These are phyloP conservation scores for Tachina lurida DNA, from an alignment of 2,888 invertebrate species.

Conservation along the genomic window DNA sequence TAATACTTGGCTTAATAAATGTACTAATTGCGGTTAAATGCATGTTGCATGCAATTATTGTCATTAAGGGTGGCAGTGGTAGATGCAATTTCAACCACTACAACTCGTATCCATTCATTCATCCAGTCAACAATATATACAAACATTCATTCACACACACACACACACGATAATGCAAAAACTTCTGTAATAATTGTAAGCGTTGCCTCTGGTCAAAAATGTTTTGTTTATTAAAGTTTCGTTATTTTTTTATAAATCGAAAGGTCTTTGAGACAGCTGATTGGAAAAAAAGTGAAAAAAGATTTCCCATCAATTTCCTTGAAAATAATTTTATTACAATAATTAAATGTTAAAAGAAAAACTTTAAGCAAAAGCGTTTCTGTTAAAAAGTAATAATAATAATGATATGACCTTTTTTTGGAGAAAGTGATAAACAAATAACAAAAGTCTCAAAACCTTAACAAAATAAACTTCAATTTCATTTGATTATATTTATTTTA, in stretches of 20 bases:
- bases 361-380: too few relatives aligned
- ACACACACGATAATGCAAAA: neutral
- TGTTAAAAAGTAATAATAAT: too few relatives aligned
- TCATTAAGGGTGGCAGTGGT: conserved; percentile 71
- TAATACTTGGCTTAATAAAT: conserved; percentile 81
- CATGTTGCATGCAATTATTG: conserved; percentile 76
- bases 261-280: conserved; percentile 24
- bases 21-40: conserved; percentile 82
- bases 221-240: conserved; percentile 20
- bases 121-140: conserved; percentile 24
- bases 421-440: neutral
- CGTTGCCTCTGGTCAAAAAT: conserved; percentile 56
- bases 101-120: conserved; percentile 9
- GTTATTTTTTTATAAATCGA: neutral
- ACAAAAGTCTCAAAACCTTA: too few relatives aligned
- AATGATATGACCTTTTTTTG: too few relatives aligned
- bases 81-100: conserved; percentile 54
- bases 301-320: neutral
- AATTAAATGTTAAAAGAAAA: neutral
- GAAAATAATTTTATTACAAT: neutral
- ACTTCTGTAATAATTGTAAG: conserved; percentile 8
- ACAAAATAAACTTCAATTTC: too few relatives aligned
- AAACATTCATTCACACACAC: conserved; percentile 27
- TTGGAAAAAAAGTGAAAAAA: neutral
- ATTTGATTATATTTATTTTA: neutral